Conservation (phyloP, 1,140 invertebrate species). For the Drosophila arizonae region DNA sequence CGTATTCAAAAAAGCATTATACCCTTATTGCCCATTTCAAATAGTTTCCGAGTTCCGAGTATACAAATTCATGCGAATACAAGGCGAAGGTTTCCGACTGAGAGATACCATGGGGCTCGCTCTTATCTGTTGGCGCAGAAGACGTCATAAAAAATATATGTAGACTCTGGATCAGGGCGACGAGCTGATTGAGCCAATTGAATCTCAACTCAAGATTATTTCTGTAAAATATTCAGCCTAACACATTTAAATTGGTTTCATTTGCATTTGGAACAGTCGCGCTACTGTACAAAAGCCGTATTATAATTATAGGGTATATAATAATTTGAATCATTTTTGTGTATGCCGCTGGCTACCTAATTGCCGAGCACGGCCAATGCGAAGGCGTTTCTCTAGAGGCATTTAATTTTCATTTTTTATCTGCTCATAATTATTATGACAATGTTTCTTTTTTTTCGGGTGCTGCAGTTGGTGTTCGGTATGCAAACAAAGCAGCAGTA, state of each 20-base stretch:
- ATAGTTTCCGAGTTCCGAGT: neutral
- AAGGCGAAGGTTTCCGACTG: no score
- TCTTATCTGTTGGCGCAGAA: neutral
- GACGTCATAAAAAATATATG: no score
- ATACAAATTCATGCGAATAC: neutral
- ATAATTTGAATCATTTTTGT: constrained; percentile 18
- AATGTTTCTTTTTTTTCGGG: constrained; percentile 50
- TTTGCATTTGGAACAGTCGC: constrained; percentile 5
- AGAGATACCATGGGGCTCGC: no score
- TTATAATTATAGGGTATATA: constrained; percentile 24
- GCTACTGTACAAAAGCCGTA: constrained; percentile 22
- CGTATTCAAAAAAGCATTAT: no score
- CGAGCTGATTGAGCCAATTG: no score
- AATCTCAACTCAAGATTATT: neutral
- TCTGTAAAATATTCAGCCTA: no score
- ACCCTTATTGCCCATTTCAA: no score
- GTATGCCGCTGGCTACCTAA: constrained; percentile 43
- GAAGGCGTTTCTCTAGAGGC: constrained; percentile 43
- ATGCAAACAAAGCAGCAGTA: constrained; percentile 72
- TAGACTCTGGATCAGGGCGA: no score
- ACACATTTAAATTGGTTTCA: neutral
- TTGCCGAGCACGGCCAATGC: constrained; percentile 45
- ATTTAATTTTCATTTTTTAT: neutral
- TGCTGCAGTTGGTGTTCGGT: constrained; percentile 34
- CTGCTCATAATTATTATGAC: constrained; percentile 74